Evolutionary conservation across 2,113 vertebrate species (phyloP).

Genomic region (Actenoides lindsayi): DNA sequence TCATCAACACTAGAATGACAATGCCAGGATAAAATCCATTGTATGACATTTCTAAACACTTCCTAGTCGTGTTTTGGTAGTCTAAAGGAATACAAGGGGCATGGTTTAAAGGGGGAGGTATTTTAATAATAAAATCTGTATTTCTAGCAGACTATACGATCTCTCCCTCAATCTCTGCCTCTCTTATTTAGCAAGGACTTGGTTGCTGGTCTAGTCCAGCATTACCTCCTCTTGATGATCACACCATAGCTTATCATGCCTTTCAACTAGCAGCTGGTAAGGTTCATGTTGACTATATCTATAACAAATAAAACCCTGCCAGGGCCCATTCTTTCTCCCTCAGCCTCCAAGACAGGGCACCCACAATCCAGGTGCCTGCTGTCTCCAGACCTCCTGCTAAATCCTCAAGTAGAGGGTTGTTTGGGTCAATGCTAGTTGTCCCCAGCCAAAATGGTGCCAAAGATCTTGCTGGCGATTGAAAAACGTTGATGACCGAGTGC

Average conservation of each 20-base stretch:
- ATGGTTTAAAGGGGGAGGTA: conserved; percentile 18
- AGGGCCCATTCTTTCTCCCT: not conserved
- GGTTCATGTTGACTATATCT: not conserved
- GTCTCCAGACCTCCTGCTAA: not conserved
- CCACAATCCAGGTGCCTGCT: not conserved
- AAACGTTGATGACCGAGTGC: not conserved
- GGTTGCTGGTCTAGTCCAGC: not conserved
- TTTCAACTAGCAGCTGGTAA: not conserved
- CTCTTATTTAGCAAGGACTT: not conserved
- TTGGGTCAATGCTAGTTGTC: not conserved
- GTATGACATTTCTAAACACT: not conserved
- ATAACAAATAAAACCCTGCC: not conserved
- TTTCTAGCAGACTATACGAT: conserved; percentile 29
- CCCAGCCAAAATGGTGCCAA: not conserved
- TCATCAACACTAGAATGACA: not conserved
- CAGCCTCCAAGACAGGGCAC: not conserved
- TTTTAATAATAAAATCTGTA: conserved; percentile 60
- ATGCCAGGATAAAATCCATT: not conserved
- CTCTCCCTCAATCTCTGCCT: conserved; percentile 33
- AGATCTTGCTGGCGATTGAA: not conserved
- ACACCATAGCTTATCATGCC: not conserved
- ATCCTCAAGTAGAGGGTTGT: not conserved
- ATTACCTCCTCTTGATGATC: not conserved
- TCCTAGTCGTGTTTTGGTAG: not conserved
- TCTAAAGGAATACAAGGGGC: conserved; percentile 5